Evolutionary conservation across 2,113 vertebrate genomes (phyloP), one percentile per base, ranked within the genome.

Genomic region (Sturnira hondurensis): DNA sequence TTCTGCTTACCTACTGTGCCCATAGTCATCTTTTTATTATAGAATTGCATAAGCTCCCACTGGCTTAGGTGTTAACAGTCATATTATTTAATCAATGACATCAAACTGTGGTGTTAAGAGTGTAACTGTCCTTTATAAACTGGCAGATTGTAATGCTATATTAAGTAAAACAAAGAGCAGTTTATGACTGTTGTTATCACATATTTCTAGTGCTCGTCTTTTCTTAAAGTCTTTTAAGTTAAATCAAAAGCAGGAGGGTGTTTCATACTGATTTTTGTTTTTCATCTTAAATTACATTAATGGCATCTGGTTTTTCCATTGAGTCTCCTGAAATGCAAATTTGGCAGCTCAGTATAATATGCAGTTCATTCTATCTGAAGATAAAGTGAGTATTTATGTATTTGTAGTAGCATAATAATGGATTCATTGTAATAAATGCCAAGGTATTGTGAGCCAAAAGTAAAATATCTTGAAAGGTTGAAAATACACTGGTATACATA

Each of bases 21-120:
- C 73, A 47, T 24, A 50, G 58, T 63, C 97, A 96, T 73, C 89
- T 89, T 97, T 98, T 98, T 95, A 96, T 97, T 97, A 93, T 24
- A 77, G 20, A 89, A 93, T 94, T 94, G 4, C 14, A 94, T 91
- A 54, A 89, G 16, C 31, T 95, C n/a, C 85, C 58, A 67, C 68
- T 97, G 70, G 33, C 97, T 54, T 97, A 58, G 22, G 10, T 94
- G 5, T 86, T 97, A 95, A 91, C 68, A 96, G 88, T 31, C 20
- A 10, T 94, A 95, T 97, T 97, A 98, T 97, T 97, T 89, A 97
- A 96, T 96, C 89, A 98, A 83, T 96, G 36, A 71, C 61, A 95
- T 97, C 93, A 95, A 97, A 97, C 85, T 91, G 54, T 63, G 54
- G 13, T 93, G 7, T 96, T 95, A 85, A 97, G 85, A 96, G 63